Evolutionary conservation across 2,113 vertebrate species (phyloP).

Genomic region (Columba livia): DNA sequence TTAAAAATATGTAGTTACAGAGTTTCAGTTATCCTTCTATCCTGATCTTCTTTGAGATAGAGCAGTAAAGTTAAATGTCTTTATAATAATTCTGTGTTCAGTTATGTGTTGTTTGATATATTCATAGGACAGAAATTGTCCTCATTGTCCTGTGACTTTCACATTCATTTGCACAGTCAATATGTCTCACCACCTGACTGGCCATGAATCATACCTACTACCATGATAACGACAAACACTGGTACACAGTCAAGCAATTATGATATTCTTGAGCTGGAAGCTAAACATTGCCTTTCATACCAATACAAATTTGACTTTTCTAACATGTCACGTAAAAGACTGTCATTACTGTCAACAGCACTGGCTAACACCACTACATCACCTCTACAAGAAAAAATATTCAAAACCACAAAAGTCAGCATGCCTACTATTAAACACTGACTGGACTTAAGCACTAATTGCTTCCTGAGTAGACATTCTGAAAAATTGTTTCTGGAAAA

Average conservation of each 20-base stretch:
- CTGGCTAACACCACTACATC: not conserved
- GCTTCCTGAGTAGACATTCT: not conserved
- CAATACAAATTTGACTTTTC: not conserved
- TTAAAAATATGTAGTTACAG: not conserved
- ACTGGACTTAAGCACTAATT: not conserved
- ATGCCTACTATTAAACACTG: not conserved
- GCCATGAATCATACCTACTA: not conserved
- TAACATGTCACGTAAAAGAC: not conserved
- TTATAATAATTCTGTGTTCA: not conserved
- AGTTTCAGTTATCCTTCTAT: not conserved
- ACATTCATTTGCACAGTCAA: not conserved
- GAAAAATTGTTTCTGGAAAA: not conserved
- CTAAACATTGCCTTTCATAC: not conserved
- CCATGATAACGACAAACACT: not conserved
- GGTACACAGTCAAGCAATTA: not conserved
- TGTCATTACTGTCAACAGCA: not conserved
- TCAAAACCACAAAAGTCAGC: not conserved
- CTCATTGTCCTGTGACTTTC: not conserved
- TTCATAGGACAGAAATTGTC: not conserved
- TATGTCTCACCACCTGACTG: not conserved
- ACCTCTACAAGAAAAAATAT: not conserved
- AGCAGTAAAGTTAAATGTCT: not conserved
- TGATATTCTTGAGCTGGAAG: not conserved
- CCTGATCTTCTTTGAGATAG: not conserved
- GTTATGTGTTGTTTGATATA: not conserved